These are phyloP conservation scores for Drosophila asahinai DNA, from an alignment of 1,140 invertebrate genomes.

Conservation along the genomic window DNA sequence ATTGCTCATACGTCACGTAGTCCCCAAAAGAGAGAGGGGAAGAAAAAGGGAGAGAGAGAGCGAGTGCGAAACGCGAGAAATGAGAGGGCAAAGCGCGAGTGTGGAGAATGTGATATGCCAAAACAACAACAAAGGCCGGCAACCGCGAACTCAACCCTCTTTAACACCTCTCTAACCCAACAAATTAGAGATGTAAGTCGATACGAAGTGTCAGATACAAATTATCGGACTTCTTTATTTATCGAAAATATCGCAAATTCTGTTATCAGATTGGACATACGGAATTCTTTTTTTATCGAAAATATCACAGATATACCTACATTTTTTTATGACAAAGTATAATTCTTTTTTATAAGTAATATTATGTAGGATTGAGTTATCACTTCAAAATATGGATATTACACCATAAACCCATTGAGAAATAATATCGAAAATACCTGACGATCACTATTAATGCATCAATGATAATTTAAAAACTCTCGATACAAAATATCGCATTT, in stretches of 20 bases:
- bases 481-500: neutral
- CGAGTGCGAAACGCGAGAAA: conserved; percentile 35
- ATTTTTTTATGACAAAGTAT: too few relatives aligned
- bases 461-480: too few relatives aligned
- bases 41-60: conserved; percentile 4
- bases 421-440: neutral
- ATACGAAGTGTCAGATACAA: neutral
- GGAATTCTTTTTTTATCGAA: too few relatives aligned
- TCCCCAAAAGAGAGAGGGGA: conserved; percentile 37
- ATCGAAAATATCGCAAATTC: neutral
- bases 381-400: neutral
- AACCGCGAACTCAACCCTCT: conserved; percentile 33
- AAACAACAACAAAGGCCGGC: conserved; percentile 55
- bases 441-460: neutral
- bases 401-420: neutral
- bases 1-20: conserved; percentile 77
- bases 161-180: neutral
- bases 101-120: conserved; percentile 53
- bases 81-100: conserved; percentile 38
- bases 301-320: too few relatives aligned
- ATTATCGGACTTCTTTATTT: neutral
- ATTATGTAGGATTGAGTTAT: neutral
- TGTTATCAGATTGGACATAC: too few relatives aligned
- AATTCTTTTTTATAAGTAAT: too few relatives aligned
- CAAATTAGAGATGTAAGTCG: neutral